These are phyloP conservation scores for Pyxicephalus adspersus DNA, from an alignment of 2,113 vertebrate species.

Conservation along the genomic window DNA sequence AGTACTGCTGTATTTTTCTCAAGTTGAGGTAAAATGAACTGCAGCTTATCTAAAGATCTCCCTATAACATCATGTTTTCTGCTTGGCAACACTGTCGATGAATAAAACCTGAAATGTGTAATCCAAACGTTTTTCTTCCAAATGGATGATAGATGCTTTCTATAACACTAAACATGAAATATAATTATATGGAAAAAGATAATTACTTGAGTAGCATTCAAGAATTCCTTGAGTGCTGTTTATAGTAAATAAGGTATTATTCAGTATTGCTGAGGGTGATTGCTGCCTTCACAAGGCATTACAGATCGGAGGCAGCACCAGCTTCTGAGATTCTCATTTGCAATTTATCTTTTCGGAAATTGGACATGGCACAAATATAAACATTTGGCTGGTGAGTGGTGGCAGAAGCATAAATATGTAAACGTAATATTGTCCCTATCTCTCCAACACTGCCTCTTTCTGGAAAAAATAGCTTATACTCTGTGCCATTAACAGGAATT, in stretches of 20 bases:
- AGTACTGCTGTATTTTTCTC: background rate
- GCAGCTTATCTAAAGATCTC: background rate
- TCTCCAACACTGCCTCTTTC: constrained; percentile 42
- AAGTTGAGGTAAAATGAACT: background rate
- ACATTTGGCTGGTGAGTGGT: constrained; percentile 54
- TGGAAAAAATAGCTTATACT: too few relatives aligned
- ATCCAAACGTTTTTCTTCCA: constrained; percentile 37
- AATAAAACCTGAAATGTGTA: constrained; percentile 19
- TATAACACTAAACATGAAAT: constrained; percentile 46
- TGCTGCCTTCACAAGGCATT: background rate
- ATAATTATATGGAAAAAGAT: constrained; percentile 54
- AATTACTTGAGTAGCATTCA: constrained; percentile 56
- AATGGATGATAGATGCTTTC: constrained; percentile 51
- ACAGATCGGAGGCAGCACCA: constrained; percentile 10
- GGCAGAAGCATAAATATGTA: constrained; percentile 60
- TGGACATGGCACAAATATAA: constrained; percentile 56
- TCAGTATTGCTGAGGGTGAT: constrained; percentile 42
- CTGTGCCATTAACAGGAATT: too few relatives aligned
- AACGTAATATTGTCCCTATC: constrained; percentile 60
- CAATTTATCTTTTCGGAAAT: constrained; percentile 55
- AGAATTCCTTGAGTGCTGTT: constrained; percentile 56
- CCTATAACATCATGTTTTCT: constrained; percentile 17
- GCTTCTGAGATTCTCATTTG: constrained; percentile 58
- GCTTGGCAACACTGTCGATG: constrained; percentile 6
- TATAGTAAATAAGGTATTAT: constrained; percentile 55